Base-by-base conservation (phyloP, 2,888 invertebrate genomes). In the Scaptodrosophila latifasciaeformis region DNA sequence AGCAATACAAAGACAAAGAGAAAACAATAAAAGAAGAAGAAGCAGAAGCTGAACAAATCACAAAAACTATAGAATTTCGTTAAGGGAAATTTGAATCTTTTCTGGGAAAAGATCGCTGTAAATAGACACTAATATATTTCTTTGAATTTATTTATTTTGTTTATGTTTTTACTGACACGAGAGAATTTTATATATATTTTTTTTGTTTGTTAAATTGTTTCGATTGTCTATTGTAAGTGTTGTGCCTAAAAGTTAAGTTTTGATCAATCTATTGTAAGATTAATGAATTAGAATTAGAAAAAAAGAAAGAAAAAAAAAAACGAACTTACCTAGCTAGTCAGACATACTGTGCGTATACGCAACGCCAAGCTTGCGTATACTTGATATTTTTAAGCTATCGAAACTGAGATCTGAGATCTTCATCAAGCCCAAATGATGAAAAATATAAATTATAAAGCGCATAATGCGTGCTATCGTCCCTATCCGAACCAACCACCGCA, bases 381-480 rank as follows among this genome's bases (percentile, higher is more conserved):
- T 65, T 60, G 59, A 80, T 76, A 70, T 63, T 60, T 19, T 15
- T n/a, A 7, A 42, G 42, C 21, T 24, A n/a, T 10, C 34, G 21
- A 13, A 42, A 10, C 10, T 42, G 21, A 42, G 54, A 44, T n/a
- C n/a, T n/a, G n/a, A n/a, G n/a, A n/a, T n/a, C n/a, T n/a, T n/a
- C n/a, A n/a, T n/a, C n/a, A n/a, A 55, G 40, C 54, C 49, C 60
- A 66, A 68, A 77, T 76, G 81, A 81, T 81, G 76, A 79, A 78
- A 76, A 78, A 76, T 72, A 52, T 72, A 13, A 77, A 78, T 58
- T 76, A 68, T 74, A 80, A 82, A 54, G 34, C 81, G 78, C 82
- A 80, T 67, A 66, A 65, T 60, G 78, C 76, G 81, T 79, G 68
- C 77, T 80, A 80, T 61, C 80, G 77, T 54, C 74, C 80, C 1